phyloP scores from a whole-genome alignment of 2,113 vertebrate species.

The Pluvialis apricaria region DNA sequence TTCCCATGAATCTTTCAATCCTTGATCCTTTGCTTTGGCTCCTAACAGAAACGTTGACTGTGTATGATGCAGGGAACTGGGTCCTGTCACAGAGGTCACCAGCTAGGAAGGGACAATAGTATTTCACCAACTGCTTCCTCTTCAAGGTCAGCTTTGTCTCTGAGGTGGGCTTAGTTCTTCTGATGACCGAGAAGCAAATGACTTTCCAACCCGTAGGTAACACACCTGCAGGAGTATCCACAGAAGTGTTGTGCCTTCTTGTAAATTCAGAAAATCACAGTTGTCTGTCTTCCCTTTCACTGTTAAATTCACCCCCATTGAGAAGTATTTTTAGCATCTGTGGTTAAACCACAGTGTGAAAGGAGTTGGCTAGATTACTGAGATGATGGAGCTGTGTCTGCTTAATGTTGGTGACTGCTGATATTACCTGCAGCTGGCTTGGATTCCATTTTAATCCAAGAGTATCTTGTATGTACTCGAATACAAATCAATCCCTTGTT shows the following conservation, averaged over 20 bases:
- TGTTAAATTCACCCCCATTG: neutral
- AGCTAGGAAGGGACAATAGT: neutral
- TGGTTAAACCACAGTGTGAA: neutral
- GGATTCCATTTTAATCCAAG: neutral
- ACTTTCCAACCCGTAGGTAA: neutral
- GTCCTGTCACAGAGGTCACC: neutral
- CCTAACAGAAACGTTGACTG: neutral
- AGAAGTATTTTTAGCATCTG: neutral
- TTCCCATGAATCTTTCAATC: neutral
- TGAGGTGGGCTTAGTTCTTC: neutral
- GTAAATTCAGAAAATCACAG: neutral
- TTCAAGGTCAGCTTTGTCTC: neutral
- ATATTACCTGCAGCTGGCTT: neutral
- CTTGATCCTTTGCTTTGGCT: neutral
- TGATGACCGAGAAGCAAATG: neutral
- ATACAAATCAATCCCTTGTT: neutral
- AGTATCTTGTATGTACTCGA: neutral
- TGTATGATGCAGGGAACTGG: neutral
- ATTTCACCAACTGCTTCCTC: neutral
- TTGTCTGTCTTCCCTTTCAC: neutral
- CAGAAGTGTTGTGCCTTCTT: neutral
- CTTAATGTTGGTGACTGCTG: neutral
- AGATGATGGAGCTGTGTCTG: neutral
- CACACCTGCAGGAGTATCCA: neutral
- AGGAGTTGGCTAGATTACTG: neutral